A percentile compares a stretch with the other conserved stretches of the same genome.
phyloP scores from a whole-genome alignment of 2,113 vertebrate species.

The Elephas maximus region DNA sequence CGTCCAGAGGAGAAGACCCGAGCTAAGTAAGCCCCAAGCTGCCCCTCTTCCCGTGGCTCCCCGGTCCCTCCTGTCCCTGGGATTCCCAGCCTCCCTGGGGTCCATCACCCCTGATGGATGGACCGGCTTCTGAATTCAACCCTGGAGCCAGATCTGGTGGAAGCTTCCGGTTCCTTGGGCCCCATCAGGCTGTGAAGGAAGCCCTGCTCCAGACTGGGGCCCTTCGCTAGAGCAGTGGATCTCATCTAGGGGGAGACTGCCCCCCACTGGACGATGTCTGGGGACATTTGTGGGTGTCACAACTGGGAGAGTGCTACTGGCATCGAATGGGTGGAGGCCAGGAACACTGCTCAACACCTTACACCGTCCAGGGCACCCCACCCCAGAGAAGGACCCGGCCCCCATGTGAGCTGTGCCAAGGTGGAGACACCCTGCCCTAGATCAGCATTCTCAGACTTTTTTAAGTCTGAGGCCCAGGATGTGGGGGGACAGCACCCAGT shows the following conservation, averaged over 20 bases:
- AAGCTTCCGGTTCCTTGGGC: background rate
- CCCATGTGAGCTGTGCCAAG: rapidly evolving
- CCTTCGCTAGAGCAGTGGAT: background rate
- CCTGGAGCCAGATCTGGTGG: background rate
- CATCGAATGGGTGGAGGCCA: background rate
- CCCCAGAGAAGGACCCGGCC: rapidly evolving
- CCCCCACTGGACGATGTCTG: background rate
- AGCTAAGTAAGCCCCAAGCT: slow-evolving; percentile 87
- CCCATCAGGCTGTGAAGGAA: background rate
- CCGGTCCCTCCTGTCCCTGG: rapidly evolving
- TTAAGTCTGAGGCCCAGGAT: background rate
- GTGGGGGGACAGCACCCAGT: background rate
- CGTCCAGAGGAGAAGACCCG: slow-evolving; percentile 93
- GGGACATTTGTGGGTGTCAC: background rate
- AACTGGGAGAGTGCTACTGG: background rate
- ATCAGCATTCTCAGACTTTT: background rate
- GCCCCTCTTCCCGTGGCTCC: background rate
- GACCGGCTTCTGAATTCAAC: background rate
- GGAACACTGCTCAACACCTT: background rate
- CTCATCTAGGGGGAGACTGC: too few species aligned
- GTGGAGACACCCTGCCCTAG: background rate
- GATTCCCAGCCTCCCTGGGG: background rate
- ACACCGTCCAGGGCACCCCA: rapidly evolving
- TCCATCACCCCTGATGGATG: rapidly evolving
- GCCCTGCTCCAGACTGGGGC: too few species aligned